A percentile compares a stretch with the other conserved stretches of the same genome.
Evolutionary conservation across 2,888 invertebrate genomes (phyloP).

Genomic region (Drosophila siamana): DNA sequence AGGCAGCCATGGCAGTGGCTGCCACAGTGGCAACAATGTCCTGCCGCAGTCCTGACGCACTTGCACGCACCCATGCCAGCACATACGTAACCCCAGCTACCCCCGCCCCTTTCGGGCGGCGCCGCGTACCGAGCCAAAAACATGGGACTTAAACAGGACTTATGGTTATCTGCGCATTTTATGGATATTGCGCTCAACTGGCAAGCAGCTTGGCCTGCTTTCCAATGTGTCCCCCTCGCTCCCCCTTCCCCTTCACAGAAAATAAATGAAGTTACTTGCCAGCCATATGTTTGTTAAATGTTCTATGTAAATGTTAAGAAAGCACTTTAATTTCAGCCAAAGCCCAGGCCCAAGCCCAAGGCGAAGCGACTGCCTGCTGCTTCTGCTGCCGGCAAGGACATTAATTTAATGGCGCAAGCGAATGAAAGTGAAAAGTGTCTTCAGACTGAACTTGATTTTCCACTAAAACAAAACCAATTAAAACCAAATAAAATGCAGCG

Average conservation of each 20-base stretch:
- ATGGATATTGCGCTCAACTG: conserved; percentile 74
- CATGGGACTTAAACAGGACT: conserved; percentile 80
- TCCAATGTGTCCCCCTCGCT: conserved; percentile 58
- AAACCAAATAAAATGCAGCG: conserved; percentile 54
- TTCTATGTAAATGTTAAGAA: conserved; percentile 77
- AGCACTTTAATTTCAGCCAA: conserved; percentile 72
- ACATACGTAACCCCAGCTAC: conserved; percentile 54
- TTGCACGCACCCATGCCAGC: conserved; percentile 40
- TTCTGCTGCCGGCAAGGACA: conserved; percentile 50
- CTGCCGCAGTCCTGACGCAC: conserved; percentile 43
- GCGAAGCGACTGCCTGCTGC: conserved; percentile 2
- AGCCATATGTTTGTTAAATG: conserved; percentile 76
- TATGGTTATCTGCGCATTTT: conserved; percentile 82
- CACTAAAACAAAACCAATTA: conserved; percentile 47
- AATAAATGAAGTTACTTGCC: conserved; percentile 79
- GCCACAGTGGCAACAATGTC: conserved; percentile 45
- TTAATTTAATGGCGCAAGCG: conserved; percentile 70
- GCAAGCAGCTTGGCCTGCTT: conserved; percentile 58
- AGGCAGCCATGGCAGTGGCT: conserved; percentile 23
- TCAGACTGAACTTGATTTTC: conserved; percentile 58
- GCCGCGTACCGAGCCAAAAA: conserved; percentile 34
- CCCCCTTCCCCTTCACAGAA: background rate
- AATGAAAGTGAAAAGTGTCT: conserved; percentile 61
- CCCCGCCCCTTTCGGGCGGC: background rate
- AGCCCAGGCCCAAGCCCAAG: conserved; percentile 1